Base-by-base conservation (phyloP, 2,888 invertebrate species). In the Andrena haemorrhoa region DNA sequence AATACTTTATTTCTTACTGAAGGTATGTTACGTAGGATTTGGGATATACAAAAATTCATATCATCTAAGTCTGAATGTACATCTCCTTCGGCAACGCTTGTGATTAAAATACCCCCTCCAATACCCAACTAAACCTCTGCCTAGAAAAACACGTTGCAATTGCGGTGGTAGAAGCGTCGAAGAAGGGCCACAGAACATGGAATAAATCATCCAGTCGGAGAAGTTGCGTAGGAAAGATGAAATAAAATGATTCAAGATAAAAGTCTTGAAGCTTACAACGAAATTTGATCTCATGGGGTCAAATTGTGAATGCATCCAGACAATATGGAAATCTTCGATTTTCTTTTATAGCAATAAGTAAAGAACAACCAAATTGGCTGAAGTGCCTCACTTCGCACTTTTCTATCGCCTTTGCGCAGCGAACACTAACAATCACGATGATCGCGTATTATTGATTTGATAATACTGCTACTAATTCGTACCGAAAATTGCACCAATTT, bases 41-140 rank as follows among this genome's bases (percentile, higher is more conserved):
- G 74, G 85, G 86, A 89, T 85, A 87, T 88, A 89, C 87, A 89
- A 88, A 85, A 89, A 86, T 86, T 87, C 86, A 74, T 86, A 84
- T 85, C 64, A 70, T 82, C 86, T 89, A 90, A 84, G 81, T 76
- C 70, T 83, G 75, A 85, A 86, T 80, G 86, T 78, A 86, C 72
- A 88, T 89, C 95, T 95, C 95, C 96, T 96, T 95, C 96, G 96
- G 95, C 95, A 95, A 94, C 96, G 95, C 95, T 96, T 97, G 95
- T 96, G 96, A 96, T 96, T 97, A 95, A 96, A 97, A 96, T 96
- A 97, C 95, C 97, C 97, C 95, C 95, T 96, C 97, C 97, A 97
- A 95, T 95, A 95, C 95, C 97, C 96, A 95, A 97, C 96, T 95
- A 96, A 96, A 95, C 96, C 96, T 95, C 95, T 96, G 95, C 95